Evolutionary conservation across 2,888 invertebrate species (phyloP), one percentile per base, ranked within the genome.

Genomic region (Eristalis tenax): DNA sequence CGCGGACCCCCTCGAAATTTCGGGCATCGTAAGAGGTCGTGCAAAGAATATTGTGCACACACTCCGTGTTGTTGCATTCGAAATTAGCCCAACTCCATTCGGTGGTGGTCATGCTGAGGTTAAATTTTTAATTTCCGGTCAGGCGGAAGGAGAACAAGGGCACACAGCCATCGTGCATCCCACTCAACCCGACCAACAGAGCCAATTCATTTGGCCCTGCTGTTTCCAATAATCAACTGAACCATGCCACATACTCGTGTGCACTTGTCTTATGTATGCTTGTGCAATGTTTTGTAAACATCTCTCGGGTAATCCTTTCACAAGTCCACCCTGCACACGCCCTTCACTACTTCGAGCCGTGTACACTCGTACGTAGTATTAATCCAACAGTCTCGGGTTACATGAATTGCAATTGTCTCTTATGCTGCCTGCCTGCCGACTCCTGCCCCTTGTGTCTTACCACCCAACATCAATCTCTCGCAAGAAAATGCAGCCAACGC

Each of bases 61-160:
- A 50, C 74, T 40, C 78, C 66, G 18, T 78, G 56, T 40, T 59
- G 70, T 35, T 76, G 75, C 65, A 66, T 66, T 68, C 63, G 43
- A 71, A 65, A 80, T 80, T 83, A 80, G 83, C 73, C 50, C 63
- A 69, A 59, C 57, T 76, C 50, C 18, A 50, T 59, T 69, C 22
- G 10, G 22, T 26, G 35, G 59, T 28, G 10, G 8, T 4, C n/a
- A 18, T 5, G 10, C 13, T 38, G 13, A 38, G 66, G 79, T 80
- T 87, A 57, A 83, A 83, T 87, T 86, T 87, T 87, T 87, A 87
- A 87, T 87, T 87, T 87, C 87, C 87, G 83, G 87, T 83, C 64
- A 68, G 87, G 65, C 78, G 69, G 63, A 28, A 69, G 69, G 77
- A 50, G 78, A 66, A 38, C 22, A 59, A 22, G 57, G 73, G 73